Conservation (phyloP, 2,113 vertebrate species). For the Copsychus sechellarum region DNA sequence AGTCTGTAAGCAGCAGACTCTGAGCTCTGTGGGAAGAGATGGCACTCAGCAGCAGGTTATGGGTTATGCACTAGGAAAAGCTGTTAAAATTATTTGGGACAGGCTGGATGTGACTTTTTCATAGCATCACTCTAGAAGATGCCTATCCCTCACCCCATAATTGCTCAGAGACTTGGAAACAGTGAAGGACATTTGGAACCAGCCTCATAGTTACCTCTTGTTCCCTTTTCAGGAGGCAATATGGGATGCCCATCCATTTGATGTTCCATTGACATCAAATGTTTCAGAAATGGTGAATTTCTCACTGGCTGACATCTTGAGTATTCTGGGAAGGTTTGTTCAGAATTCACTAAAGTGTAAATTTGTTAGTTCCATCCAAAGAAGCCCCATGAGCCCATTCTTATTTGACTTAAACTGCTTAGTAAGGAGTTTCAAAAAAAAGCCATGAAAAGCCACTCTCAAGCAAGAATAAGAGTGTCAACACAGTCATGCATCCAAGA, state of each 20-base stretch:
- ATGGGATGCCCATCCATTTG: neutral
- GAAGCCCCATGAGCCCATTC: conserved; percentile 28
- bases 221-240: neutral
- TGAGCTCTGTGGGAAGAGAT: neutral
- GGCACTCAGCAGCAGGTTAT: neutral
- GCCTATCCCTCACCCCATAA: neutral
- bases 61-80: neutral
- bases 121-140: neutral
- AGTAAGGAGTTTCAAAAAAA: conserved; percentile 14
- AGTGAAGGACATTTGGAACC: neutral
- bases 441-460: conserved; percentile 23
- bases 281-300: neutral
- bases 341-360: conserved; percentile 25
- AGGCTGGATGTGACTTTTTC: neutral
- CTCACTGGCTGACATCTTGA: neutral
- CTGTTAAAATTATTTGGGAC: neutral
- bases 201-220: neutral
- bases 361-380: conserved; percentile 37
- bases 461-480: conserved; percentile 48
- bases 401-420: conserved; percentile 35
- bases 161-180: neutral
- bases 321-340: conserved; percentile 4
- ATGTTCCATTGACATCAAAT: neutral
- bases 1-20: neutral
- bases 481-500: conserved; percentile 49